Evolutionary conservation across 1,140 invertebrate species (phyloP), one percentile per base, ranked within the genome.

Genomic region (Aphaenogaster floridana): DNA sequence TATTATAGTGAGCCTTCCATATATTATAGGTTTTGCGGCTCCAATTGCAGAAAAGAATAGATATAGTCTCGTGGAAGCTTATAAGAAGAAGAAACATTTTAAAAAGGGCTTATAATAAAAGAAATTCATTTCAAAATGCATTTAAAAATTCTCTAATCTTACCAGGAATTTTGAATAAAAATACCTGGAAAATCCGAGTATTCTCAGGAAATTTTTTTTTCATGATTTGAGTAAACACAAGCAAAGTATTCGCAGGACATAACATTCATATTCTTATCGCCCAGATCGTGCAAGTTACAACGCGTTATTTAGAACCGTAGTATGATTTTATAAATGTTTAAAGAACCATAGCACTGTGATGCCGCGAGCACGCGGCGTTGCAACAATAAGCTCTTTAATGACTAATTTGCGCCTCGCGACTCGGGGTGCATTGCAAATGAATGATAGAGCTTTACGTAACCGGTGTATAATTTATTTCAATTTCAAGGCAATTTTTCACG

Each of bases 261-360:
- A 68, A 68, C 39, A 28, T 50, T 28, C 13, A 21, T 28, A 50
- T 15, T 69, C 2, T 69, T 28, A 28, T 69, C 13, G 11, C 1
- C 0, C 0, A 7, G 42, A 48, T 15, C 21, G 6, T 21, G 39
- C 17, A n/a, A 36, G 34, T 76, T 39, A 6, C 6, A 57, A 15
- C n/a, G 36, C 21, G 3, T 17, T 21, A 77, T 77, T 77, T 15
- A 59, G 13, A 59, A 61, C n/a, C 7, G 54, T 17, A 78, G 15
- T 61, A 78, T 48, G 28, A 48, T 79, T 79, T 66, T 42, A 64
- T 66, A 64, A 79, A 79, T 63, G 28, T 34, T 64, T 66, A 64
- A 79, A 48, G 17, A 74, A 17, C 50, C 50, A 13, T 2, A 17
- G 54, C 11, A 64, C 11, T 9, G 15, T 17, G 17, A 48, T 66